A percentile compares a stretch with the other conserved stretches of the same genome.
Evolutionary conservation across 2,797 vertebrate genomes (phyloP).

Genomic region (Enteromius treurensis): DNA sequence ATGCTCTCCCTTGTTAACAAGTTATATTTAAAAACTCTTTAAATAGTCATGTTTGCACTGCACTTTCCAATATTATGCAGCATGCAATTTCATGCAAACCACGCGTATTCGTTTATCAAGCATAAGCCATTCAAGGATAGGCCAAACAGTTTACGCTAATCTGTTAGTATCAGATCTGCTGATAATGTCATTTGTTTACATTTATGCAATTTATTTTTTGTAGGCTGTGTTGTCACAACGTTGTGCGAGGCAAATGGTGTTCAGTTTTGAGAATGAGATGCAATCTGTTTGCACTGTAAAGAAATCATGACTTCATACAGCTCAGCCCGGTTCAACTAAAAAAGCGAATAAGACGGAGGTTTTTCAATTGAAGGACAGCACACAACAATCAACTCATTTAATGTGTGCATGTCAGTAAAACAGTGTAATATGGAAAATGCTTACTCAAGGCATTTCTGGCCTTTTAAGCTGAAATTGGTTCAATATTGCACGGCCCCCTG

Average conservation of each 20-base stretch:
- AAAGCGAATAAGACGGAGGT: not conserved
- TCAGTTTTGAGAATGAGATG: not conserved
- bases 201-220: not conserved
- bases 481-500: not conserved
- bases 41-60: not conserved
- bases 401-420: not conserved
- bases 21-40: not conserved
- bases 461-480: conserved; percentile 9
- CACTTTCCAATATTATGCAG: not conserved
- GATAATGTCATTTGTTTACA: not conserved
- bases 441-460: conserved; percentile 12
- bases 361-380: not conserved
- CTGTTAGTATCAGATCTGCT: not conserved
- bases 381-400: not conserved
- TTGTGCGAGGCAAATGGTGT: not conserved
- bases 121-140: not conserved
- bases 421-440: no score
- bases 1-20: not conserved
- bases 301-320: not conserved
- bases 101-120: not conserved
- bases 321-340: no score
- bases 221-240: not conserved
- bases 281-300: not conserved
- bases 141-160: not conserved
- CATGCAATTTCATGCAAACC: not conserved